Base-by-base conservation (phyloP, 2,888 invertebrate genomes). In the Dicyrtoma fusca region DNA sequence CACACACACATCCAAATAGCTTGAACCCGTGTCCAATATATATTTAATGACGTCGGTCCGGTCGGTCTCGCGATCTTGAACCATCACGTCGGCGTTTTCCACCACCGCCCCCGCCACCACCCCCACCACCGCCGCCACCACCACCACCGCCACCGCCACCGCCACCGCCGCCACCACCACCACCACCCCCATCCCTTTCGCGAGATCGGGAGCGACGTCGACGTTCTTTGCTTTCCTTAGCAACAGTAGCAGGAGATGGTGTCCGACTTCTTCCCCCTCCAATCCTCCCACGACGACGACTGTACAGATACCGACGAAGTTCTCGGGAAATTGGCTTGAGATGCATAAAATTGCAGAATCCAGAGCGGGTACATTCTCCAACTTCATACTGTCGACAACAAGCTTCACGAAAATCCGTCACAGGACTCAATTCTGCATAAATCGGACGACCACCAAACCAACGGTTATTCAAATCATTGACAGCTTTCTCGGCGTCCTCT, bases 301-400 rank as follows among this genome's bases (percentile, higher is more conserved):
- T 65, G 81, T 86, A 86, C 51, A 88, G 82, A 81, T 87, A 94
- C 85, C 96, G 89, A 77, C 97, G 87, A 71, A 98, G 85, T 83
- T 97, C 97, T 76, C 97, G 88, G 0, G 97, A 97, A 81, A 99
- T 98, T 13, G 98, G 98, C 83, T 99, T 99, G 84, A 99, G 87
- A 83, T 99, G 99, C 99, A 99, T 99, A 86, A 99, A 99, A 86
- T 99, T 99, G 85, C 99, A 99, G 86, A 99, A 99, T 47, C 98
- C 99, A 81, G 97, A 97, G 71, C 98, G 89, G 0, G 97, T 97
- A 84, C 99, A 99, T 85, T 97, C 98, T 1, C 89, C 97, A 95
- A 97, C 97, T 86, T 99, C 98, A 84, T 99, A 99, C 85, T 99
- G 99, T 47, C 99, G 91, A 83, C 99, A 99, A 83, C 99, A 98